Evolutionary conservation across 2,888 invertebrate species (phyloP), one percentile per base, ranked within the genome.

Genomic region (Bugulina stolonifera): DNA sequence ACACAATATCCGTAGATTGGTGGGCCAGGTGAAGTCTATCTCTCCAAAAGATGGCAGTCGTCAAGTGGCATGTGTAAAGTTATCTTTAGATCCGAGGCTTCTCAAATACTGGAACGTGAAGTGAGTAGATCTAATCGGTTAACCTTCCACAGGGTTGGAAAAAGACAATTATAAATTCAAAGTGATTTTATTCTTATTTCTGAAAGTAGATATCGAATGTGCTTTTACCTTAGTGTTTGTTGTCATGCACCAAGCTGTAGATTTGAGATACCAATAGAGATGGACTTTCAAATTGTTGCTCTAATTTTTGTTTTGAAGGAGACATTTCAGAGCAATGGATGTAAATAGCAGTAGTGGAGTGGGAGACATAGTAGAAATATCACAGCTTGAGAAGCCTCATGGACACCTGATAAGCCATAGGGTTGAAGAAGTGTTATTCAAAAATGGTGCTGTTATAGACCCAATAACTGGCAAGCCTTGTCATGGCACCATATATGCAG

Each of bases 321-420:
- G 64, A 14, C 5, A 64, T 32, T 64, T 64, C 32, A 27, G 64
- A 64, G 32, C 64, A 14, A 2, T 32, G 5, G 64, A 64, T 64
- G 32, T 14, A 5, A 27, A 22, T 3, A 10, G 5, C 32, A 32
- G n/a, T n/a, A 32, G 32, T 34, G 29, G 25, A 32, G 34, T 64
- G n/a, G 64, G 64, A 64, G 64, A 64, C 64, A 64, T 64, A n/a
- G 64, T 64, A 32, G 5, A 29, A 34, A 64, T 64, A 64, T 64
- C 64, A 32, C 32, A 64, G 27, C 27, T 64, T 2, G 25, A 2
- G 25, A 27, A 27, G 27, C 64, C 64, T 14, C 14, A 64, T 29
- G 64, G 64, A 27, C 32, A 25, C 32, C 3, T 18, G 18, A 64
- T 64, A 14, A 64, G 29, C 32, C 64, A 64, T 32, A 64, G 32